Evolutionary conservation across 1,140 invertebrate species (phyloP).

Genomic region (Dreissena polymorpha): DNA sequence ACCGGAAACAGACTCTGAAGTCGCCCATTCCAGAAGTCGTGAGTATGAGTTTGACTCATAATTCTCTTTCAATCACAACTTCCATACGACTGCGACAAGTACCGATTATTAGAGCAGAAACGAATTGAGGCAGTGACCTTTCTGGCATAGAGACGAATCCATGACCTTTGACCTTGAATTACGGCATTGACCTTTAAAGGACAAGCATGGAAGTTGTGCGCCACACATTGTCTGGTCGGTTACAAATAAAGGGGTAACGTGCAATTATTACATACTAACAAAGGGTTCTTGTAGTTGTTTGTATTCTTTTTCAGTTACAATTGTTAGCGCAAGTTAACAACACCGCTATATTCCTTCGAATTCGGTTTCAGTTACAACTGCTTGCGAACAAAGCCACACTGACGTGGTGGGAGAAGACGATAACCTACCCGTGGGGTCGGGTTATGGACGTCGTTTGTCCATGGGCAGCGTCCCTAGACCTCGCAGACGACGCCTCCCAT

Average conservation of each 20-base stretch:
- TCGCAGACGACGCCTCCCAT: conserved; percentile 1
- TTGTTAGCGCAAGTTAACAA: neutral
- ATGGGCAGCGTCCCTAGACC: conserved; percentile 8
- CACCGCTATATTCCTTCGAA: neutral
- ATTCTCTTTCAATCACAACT: too few relatives aligned
- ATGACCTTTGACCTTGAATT: too few relatives aligned
- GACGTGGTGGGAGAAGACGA: conserved; percentile 26
- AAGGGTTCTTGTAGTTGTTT: neutral
- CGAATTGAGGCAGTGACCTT: too few relatives aligned
- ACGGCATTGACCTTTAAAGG: too few relatives aligned
- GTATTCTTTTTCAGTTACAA: neutral
- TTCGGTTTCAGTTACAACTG: conserved; percentile 31
- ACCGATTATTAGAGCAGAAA: too few relatives aligned
- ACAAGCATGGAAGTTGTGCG: too few relatives aligned
- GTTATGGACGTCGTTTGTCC: conserved; percentile 46
- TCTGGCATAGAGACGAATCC: too few relatives aligned
- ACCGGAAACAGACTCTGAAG: conserved; percentile 21
- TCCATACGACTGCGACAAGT: too few relatives aligned
- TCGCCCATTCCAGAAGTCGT: conserved; percentile 37
- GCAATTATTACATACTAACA: too few relatives aligned
- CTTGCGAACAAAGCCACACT: conserved; percentile 25
- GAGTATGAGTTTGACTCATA: neutral
- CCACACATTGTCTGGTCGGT: neutral
- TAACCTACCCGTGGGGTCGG: conserved; percentile 37
- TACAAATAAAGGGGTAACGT: neutral